These are phyloP conservation scores for Alectoris magna DNA, from an alignment of 2,797 vertebrate genomes.

Conservation along the genomic window DNA sequence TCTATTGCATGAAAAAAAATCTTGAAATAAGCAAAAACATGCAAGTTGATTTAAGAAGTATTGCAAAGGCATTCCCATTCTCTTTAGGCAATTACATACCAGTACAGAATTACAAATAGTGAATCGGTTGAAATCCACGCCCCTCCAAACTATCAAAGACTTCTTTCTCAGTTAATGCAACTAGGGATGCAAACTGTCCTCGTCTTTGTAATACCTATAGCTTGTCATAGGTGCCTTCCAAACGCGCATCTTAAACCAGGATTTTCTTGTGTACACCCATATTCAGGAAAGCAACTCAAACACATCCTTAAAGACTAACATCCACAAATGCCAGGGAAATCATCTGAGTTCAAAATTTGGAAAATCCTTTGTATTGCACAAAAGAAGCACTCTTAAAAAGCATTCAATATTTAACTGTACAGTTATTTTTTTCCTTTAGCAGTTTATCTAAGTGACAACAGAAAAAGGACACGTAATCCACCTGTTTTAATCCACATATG, in stretches of 20 bases:
- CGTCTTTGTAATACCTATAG: background rate
- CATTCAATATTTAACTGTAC: background rate
- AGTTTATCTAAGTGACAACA: background rate
- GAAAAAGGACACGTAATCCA: background rate
- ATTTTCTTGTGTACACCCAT: background rate
- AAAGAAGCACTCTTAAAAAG: background rate
- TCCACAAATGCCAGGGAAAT: background rate
- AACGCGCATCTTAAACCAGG: background rate
- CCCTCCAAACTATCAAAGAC: background rate
- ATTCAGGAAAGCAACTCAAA: background rate
- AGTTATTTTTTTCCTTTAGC: background rate
- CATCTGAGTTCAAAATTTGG: background rate
- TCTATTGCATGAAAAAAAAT: background rate
- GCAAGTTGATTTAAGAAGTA: background rate
- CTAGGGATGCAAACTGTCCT: background rate
- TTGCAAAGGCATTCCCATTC: background rate
- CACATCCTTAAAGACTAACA: background rate
- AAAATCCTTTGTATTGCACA: background rate
- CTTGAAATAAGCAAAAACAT: background rate
- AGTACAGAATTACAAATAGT: background rate
- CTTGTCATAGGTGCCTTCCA: background rate
- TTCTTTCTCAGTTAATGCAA: background rate
- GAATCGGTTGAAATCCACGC: background rate
- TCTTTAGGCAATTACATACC: background rate
- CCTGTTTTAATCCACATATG: conserved; percentile 79